phyloP scores from a whole-genome alignment of 1,140 invertebrate species.

The Vollenhovia emeryi region DNA sequence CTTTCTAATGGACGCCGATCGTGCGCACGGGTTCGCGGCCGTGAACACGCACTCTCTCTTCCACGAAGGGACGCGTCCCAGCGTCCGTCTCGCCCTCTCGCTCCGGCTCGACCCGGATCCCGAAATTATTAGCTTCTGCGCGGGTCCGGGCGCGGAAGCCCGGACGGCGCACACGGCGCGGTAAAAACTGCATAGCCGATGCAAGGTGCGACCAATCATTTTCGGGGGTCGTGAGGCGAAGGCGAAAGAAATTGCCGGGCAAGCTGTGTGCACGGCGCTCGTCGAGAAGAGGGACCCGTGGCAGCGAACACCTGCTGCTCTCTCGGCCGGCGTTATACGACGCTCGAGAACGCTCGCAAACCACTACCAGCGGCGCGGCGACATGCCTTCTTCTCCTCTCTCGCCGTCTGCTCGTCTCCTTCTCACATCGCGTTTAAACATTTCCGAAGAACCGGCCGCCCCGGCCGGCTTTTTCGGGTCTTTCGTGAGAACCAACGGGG shows the following conservation, averaged over 20 bases:
- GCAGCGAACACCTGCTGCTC: slow-evolving; percentile 65
- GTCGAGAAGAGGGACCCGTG: slow-evolving; percentile 45
- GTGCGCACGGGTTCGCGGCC: not conserved
- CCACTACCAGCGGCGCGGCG: not conserved
- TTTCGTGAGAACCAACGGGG: slow-evolving; percentile 7
- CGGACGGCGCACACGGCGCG: not conserved
- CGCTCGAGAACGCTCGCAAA: not conserved
- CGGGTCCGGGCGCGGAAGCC: slow-evolving; percentile 6
- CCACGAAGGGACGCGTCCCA: slow-evolving; percentile 34
- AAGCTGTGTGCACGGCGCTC: slow-evolving; percentile 36
- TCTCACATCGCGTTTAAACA: slow-evolving; percentile 45
- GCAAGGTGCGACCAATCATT: slow-evolving; percentile 73
- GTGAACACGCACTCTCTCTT: slow-evolving; percentile 28
- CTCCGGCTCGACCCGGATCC: slow-evolving; percentile 25
- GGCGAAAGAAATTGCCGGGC: slow-evolving; percentile 67
- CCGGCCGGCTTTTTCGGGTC: too few species aligned
- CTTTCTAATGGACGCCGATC: slow-evolving; percentile 42
- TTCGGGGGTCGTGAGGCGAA: slow-evolving; percentile 49
- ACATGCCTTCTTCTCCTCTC: not conserved
- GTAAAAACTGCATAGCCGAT: slow-evolving; percentile 69
- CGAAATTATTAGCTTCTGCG: slow-evolving; percentile 66
- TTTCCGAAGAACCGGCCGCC: slow-evolving; percentile 42
- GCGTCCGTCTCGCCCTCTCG: not conserved
- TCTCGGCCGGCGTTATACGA: slow-evolving; percentile 53
- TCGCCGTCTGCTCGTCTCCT: not conserved